Evolutionary conservation across 2,797 vertebrate genomes (phyloP).

Genomic region (Phaenicophaeus curvirostris): DNA sequence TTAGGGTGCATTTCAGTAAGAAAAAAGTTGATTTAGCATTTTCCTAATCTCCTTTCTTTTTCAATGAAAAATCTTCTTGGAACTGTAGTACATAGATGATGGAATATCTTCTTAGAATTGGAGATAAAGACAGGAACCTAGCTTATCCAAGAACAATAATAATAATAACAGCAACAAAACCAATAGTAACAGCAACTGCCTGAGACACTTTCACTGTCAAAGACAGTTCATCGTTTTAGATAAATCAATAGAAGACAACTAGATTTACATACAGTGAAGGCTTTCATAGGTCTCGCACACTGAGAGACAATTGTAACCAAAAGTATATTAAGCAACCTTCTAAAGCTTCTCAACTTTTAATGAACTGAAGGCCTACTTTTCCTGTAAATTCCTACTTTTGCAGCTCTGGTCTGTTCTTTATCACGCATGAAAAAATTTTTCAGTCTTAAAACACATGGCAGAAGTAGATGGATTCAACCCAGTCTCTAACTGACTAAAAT

Average conservation of each 20-base stretch:
- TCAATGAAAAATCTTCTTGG: neutral
- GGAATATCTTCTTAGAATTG: neutral
- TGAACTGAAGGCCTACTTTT: neutral
- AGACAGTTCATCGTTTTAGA: neutral
- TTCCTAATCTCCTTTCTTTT: neutral
- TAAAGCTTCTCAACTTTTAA: neutral
- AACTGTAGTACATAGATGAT: neutral
- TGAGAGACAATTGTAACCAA: neutral
- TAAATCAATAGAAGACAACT: neutral
- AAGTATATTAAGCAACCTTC: neutral
- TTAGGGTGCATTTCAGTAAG: neutral
- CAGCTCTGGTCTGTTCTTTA: neutral
- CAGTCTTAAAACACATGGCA: neutral
- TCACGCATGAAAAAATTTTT: neutral
- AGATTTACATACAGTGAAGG: neutral
- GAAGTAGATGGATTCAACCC: neutral
- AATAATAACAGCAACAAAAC: neutral
- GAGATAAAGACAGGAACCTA: neutral
- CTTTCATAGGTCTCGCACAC: neutral
- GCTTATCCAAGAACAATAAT: neutral
- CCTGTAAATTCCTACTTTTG: neutral
- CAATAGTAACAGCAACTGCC: neutral
- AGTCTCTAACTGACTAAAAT: neutral
- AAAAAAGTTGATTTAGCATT: neutral
- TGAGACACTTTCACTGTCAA: neutral